Evolutionary conservation across 2,113 vertebrate species (phyloP), one percentile per base, ranked within the genome.

Genomic region (Oryzias curvinotus): DNA sequence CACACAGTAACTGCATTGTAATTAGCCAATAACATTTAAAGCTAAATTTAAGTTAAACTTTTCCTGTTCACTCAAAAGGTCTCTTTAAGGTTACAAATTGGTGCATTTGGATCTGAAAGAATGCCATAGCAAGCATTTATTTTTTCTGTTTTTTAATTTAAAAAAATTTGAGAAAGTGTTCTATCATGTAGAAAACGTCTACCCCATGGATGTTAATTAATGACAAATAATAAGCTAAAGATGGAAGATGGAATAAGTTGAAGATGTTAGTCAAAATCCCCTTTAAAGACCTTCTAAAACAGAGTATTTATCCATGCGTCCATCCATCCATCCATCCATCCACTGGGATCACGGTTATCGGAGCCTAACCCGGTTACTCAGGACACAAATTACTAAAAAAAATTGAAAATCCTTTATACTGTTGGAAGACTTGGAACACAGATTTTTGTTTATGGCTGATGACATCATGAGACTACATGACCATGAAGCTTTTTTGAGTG

Each of bases 131-230:
- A 36, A 36, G 10, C 30, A 36, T 36, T 10, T n/a, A n/a, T 36
- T 36, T 36, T 36, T 36, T 10, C 8, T 36, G 8, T 36, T 10
- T 36, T 36, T 7, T 36, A 36, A 36, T 36, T 12, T 12, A 10
- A 36, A 36, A 12, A 36, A 10, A 12, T 36, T 76, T 89, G 19
- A 90, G 75, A 73, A 92, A 84, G 78, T 93, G 92, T 60, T 92
- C 91, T 0, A 0, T 0, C 2, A 78, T 5, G 70, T 50, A n/a
- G 72, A 71, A 5, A 0, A 10, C 0, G 5, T 81, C 15, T 93
- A 90, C 68, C 91, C 90, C 4, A 5, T 3, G 52, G 54, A 89
- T 8, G 65, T 91, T 92, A 78, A 90, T 36, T 36, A 36, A 36
- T 36, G 8, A 36, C 8, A 36, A 8, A 36, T 36, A 21, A 21